A percentile compares a stretch with the other conserved stretches of the same genome.
These are phyloP conservation scores for Drosophila emarginata DNA, from an alignment of 2,888 invertebrate species.

Conservation along the genomic window DNA sequence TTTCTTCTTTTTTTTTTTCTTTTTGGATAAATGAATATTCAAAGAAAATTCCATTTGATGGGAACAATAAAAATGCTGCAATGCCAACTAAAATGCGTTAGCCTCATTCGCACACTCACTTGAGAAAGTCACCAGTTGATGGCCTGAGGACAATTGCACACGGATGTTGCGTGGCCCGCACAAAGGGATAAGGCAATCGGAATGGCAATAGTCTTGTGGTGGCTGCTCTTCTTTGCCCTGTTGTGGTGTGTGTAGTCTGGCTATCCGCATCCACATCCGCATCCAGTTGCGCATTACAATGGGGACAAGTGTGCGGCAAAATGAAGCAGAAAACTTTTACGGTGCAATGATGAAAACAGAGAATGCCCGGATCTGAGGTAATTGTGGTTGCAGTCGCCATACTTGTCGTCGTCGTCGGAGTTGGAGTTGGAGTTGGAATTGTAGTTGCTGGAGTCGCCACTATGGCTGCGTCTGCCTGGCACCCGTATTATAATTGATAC, in stretches of 20 bases:
- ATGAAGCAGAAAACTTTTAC: constrained; percentile 91
- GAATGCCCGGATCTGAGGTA: constrained; percentile 89
- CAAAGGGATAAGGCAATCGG: constrained; percentile 93
- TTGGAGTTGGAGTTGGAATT: neutral
- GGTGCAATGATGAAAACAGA: constrained; percentile 95
- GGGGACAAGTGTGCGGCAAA: constrained; percentile 90
- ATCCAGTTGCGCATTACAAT: constrained; percentile 87
- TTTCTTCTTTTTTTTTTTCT: neutral
- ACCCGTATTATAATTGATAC: constrained; percentile 77
- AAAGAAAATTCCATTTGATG: neutral
- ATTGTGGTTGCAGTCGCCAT: constrained; percentile 78
- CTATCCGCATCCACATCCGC: constrained; percentile 47
- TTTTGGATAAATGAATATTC: constrained; percentile 4
- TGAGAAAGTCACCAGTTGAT: constrained; percentile 92
- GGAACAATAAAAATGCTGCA: neutral
- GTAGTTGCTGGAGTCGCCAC: constrained; percentile 21
- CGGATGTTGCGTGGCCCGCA: constrained; percentile 90
- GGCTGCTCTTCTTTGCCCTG: constrained; percentile 26
- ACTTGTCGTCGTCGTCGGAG: constrained; percentile 55
- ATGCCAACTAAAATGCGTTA: constrained; percentile 1
- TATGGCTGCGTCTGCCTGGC: constrained; percentile 34
- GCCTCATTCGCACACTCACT: constrained; percentile 84
- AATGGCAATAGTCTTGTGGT: constrained; percentile 88
- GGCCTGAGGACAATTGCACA: constrained; percentile 93
- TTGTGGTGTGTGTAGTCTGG: constrained; percentile 20